A percentile compares a stretch with the other conserved stretches of the same genome.
Evolutionary conservation across 1,140 invertebrate genomes (phyloP).

Genomic region (Microplitis demolitor): DNA sequence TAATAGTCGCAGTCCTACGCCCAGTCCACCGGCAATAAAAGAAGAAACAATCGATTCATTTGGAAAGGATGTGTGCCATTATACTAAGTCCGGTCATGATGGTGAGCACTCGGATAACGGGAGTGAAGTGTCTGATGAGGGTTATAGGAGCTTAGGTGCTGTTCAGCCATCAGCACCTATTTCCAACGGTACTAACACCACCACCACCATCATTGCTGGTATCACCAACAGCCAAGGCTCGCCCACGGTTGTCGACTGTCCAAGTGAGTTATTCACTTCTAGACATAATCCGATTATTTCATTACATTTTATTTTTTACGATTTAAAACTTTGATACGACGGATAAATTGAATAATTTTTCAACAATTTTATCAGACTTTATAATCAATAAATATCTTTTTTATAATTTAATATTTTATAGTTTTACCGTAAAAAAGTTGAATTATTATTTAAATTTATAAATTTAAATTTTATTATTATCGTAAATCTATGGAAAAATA

Average conservation of each 20-base stretch:
- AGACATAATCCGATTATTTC: slow-evolving; percentile 14
- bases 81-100: slow-evolving; percentile 49
- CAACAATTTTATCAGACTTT: not conserved
- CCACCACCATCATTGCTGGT: slow-evolving; percentile 44
- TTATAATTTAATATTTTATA: too few relatives aligned
- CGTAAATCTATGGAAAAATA: too few relatives aligned
- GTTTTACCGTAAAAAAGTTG: too few relatives aligned
- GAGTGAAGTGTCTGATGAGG: slow-evolving; percentile 86
- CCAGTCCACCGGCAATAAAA: slow-evolving; percentile 50
- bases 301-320: slow-evolving; percentile 6
- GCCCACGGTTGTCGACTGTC: slow-evolving; percentile 56
- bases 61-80: slow-evolving; percentile 41
- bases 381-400: too few relatives aligned
- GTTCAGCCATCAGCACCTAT: slow-evolving; percentile 62
- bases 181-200: slow-evolving; percentile 54
- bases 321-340: not conserved
- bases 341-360: not conserved
- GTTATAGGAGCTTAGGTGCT: slow-evolving; percentile 79
- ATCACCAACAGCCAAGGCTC: slow-evolving; percentile 45
- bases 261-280: slow-evolving; percentile 58
- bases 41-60: slow-evolving; percentile 46
- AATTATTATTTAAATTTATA: too few relatives aligned
- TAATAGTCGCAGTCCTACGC: slow-evolving; percentile 55
- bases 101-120: slow-evolving; percentile 77
- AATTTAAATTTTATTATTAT: too few relatives aligned